phyloP scores from a whole-genome alignment of 2,797 vertebrate species.

The Syndactyla subalaris region DNA sequence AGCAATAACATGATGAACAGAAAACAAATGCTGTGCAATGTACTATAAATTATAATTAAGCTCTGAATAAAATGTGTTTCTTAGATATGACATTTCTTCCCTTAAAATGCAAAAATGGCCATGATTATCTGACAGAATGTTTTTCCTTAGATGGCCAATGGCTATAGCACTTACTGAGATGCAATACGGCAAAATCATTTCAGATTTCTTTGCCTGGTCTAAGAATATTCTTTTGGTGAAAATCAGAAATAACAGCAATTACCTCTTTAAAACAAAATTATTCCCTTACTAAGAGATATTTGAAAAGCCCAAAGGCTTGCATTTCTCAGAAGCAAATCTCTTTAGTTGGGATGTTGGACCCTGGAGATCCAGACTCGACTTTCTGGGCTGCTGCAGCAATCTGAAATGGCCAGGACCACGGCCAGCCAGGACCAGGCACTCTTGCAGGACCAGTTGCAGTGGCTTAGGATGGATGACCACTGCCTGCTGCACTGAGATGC shows the following conservation, averaged over 20 bases:
- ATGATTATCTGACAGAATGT: slow-evolving; percentile 60
- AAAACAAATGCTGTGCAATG: slow-evolving; percentile 67
- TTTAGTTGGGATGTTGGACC: neutral
- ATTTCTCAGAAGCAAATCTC: neutral
- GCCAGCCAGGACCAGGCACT: neutral
- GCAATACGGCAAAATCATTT: slow-evolving; percentile 45
- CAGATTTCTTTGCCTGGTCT: slow-evolving; percentile 54
- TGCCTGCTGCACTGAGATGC: neutral
- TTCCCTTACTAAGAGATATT: neutral
- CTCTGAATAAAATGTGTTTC: slow-evolving; percentile 51
- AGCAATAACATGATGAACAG: slow-evolving; percentile 51
- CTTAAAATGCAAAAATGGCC: slow-evolving; percentile 63
- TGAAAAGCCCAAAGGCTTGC: slow-evolving; percentile 14
- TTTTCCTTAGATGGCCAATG: slow-evolving; percentile 41
- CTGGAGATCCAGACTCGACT: neutral
- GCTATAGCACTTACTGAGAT: slow-evolving; percentile 32
- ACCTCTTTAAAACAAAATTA: slow-evolving; percentile 48
- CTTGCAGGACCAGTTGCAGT: neutral
- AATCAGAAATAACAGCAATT: slow-evolving; percentile 52
- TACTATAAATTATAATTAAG: slow-evolving; percentile 67
- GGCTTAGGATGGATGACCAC: neutral
- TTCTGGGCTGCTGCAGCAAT: neutral
- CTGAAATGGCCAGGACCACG: neutral
- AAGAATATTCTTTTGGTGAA: slow-evolving; percentile 12
- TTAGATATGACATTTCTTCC: slow-evolving; percentile 68